Conservation (phyloP, 23 tunicate species). For the Styela clava region DNA sequence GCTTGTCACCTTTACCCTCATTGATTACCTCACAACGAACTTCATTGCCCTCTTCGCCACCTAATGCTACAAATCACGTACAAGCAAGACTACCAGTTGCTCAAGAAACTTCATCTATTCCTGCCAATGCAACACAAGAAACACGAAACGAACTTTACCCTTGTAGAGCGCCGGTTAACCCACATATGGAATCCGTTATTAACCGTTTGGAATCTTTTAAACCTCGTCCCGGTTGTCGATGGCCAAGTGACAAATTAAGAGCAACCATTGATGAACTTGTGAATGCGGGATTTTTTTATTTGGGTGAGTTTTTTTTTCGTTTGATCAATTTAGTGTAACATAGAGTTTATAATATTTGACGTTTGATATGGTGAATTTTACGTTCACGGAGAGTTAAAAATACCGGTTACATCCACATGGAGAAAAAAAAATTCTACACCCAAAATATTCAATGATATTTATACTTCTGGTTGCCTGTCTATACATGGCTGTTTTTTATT, state of each 20-base stretch:
- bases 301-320: slow-evolving; percentile 13
- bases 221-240: not conserved
- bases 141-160: not conserved
- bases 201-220: not conserved
- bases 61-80: not conserved
- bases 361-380: too few species aligned
- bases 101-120: not conserved
- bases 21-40: not conserved
- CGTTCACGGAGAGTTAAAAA: not conserved
- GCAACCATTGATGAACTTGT: slow-evolving; percentile 5
- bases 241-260: slow-evolving; percentile 12
- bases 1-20: too few species aligned
- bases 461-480: too few species aligned
- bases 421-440: too few species aligned
- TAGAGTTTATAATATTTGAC: too few species aligned
- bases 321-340: not conserved
- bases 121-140: not conserved
- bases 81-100: not conserved
- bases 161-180: slow-evolving; percentile 16
- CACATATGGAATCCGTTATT: not conserved
- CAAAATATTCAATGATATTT: too few species aligned
- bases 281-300: slow-evolving; percentile 10
- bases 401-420: too few species aligned
- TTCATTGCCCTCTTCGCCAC: not conserved
- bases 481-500: too few species aligned